Percentiles rank a stretch among this genome's conserved stretches.
These are phyloP conservation scores for Diarsia dahlii DNA, from an alignment of 2,888 invertebrate genomes.

Conservation along the genomic window DNA sequence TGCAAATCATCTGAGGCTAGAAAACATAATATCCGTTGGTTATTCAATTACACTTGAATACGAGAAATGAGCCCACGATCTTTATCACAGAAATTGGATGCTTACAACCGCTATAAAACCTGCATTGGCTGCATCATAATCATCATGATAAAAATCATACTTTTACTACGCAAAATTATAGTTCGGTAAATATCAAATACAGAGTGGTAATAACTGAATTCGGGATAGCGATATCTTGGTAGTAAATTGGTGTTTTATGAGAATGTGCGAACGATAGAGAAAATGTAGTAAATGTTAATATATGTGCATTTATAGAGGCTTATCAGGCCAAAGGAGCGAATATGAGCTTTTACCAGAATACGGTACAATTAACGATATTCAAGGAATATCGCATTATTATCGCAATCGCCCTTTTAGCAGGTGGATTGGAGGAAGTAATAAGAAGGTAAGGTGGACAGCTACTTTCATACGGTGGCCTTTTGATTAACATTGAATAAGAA, in stretches of 20 bases:
- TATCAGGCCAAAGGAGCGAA: constrained; percentile 18
- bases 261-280: constrained; percentile 12
- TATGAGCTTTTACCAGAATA: constrained; percentile 47
- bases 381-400: constrained; percentile 30
- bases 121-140: constrained; percentile 9
- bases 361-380: constrained; percentile 25
- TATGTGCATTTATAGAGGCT: constrained; percentile 50
- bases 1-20: constrained; percentile 25
- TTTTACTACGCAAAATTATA: constrained; percentile 21
- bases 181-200: constrained; percentile 34
- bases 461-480: neutral
- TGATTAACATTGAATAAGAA: constrained; percentile 1
- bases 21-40: constrained; percentile 8
- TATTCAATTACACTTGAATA: constrained; percentile 40
- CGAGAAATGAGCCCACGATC: constrained; percentile 21
- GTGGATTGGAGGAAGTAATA: constrained; percentile 23
- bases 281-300: constrained; percentile 50
- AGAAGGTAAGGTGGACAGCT: neutral
- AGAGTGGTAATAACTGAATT: constrained; percentile 39
- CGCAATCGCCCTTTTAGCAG: constrained; percentile 21
- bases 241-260: constrained; percentile 55
- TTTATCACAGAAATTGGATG: constrained; percentile 45
- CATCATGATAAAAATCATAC: constrained; percentile 38
- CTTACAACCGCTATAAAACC: constrained; percentile 24
- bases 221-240: constrained; percentile 35